These are phyloP conservation scores for Trinectes maculatus DNA, from an alignment of 2,113 vertebrate species.

Conservation along the genomic window DNA sequence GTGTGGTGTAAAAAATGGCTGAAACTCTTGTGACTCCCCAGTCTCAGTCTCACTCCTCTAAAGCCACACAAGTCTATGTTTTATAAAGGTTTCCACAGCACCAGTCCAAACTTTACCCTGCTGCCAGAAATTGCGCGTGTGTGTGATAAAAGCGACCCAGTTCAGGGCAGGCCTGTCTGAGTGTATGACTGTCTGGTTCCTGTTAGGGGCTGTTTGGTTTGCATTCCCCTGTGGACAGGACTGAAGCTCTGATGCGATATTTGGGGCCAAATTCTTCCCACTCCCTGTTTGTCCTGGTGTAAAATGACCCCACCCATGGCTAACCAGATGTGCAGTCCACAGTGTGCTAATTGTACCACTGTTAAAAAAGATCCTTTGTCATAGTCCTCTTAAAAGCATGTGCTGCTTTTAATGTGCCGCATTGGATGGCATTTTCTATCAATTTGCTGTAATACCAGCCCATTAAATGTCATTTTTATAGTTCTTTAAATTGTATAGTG, in stretches of 20 bases:
- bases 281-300: conserved; percentile 3
- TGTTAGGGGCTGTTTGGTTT: conserved; percentile 57
- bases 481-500: not conserved
- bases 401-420: not conserved
- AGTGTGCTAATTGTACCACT: too few relatives aligned
- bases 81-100: conserved; percentile 68
- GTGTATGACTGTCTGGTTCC: conserved; percentile 54
- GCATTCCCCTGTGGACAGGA: conserved; percentile 7
- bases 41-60: conserved; percentile 2
- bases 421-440: too few relatives aligned
- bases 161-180: conserved; percentile 43
- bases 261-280: conserved; percentile 3
- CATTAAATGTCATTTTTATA: not conserved
- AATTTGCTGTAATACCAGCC: not conserved
- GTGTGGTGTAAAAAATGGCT: conserved; percentile 16
- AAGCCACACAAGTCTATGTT: conserved; percentile 33
- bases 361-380: not conserved
- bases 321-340: not conserved
- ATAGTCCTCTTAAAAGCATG: not conserved
- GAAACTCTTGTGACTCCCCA: not conserved
- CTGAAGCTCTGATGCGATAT: conserved; percentile 29
- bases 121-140: conserved; percentile 58
- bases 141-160: conserved; percentile 52
- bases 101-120: conserved; percentile 56
- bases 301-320: conserved; percentile 23